Evolutionary conservation across 2,113 vertebrate species (phyloP).

Genomic region (Asarcornis scutulata): DNA sequence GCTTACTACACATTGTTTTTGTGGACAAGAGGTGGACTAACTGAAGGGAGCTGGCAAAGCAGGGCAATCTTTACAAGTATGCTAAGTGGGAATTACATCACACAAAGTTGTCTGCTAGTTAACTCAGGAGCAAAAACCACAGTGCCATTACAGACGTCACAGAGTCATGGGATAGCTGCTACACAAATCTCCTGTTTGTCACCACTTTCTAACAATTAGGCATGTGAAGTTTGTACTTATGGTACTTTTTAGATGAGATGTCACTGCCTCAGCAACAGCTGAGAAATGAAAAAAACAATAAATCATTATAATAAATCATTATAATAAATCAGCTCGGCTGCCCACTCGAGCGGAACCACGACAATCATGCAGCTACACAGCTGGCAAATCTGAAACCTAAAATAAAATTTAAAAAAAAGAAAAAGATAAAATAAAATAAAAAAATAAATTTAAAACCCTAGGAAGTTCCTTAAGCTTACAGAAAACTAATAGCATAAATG

Average conservation of each 20-base stretch:
- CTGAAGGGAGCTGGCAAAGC: not conserved
- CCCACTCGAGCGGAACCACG: too few relatives aligned
- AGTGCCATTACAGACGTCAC: not conserved
- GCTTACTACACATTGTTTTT: fast-evolving
- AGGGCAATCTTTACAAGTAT: not conserved
- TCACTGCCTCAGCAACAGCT: not conserved
- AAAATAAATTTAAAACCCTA: not conserved
- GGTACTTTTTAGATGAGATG: not conserved
- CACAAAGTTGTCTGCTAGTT: not conserved
- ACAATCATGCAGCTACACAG: not conserved
- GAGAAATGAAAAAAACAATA: not conserved
- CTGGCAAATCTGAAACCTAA: not conserved
- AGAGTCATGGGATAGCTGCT: not conserved
- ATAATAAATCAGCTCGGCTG: too few relatives aligned
- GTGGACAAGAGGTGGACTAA: not conserved
- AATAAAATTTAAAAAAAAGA: not conserved
- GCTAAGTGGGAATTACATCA: not conserved
- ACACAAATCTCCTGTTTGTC: not conserved
- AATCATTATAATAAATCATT: too few relatives aligned
- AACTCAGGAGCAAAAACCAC: not conserved
- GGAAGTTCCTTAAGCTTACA: not conserved
- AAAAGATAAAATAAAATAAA: not conserved
- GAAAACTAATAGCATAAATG: not conserved
- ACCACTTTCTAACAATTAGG: not conserved
- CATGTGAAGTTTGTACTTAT: fast-evolving